Evolutionary conservation across 2,888 invertebrate genomes (phyloP), one percentile per base, ranked within the genome.

Genomic region (Gonocerus acuteangulatus): DNA sequence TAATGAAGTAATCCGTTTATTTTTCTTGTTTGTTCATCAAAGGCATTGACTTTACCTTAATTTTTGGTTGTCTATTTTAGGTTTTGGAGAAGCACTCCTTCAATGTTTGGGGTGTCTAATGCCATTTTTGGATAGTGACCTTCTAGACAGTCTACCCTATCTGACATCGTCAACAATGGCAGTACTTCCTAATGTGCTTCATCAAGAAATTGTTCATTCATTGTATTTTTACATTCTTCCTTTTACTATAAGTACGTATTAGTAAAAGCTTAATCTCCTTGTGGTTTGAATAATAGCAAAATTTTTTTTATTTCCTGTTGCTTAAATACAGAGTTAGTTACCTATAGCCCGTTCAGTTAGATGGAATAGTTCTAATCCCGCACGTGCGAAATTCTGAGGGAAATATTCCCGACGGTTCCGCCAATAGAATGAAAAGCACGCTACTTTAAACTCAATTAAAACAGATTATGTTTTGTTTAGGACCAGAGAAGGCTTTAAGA

Each of bases 191-290:
- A 81, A 83, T 51, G 82, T 87, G 58, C 78, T 97, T 59, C 95
- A 97, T 74, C 94, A 93, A 76, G 94, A 95, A 71, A 90, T 96
- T 66, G 84, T 99, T 59, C 92, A 96, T 72, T 84, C 94, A 52
- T 81, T 99, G 13, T 95, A 96, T 74, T 95, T 92, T 73, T 93
- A 95, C 73, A 87, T 99, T 70, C 78, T 99, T 70, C 97, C 97
- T 1, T 95, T 96, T 75, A 94, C 95, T 19, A 87, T 97, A 71
- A 85, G 93, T 92, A 76, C 82, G 86, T 82, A n/a, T 2, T 9
- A 2, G 11, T 15, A 23, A 16, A 9, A 4, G 6, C 32, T 9
- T 9, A 9, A 9, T 9, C 11, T 32, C 32, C 6, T 32, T 32
- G 32, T 11, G 9, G 11, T n/a, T 58, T 51, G n/a, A n/a, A n/a